These are phyloP conservation scores for Dipodomys ordii DNA, from an alignment of 2,113 vertebrate genomes.

Conservation along the genomic window DNA sequence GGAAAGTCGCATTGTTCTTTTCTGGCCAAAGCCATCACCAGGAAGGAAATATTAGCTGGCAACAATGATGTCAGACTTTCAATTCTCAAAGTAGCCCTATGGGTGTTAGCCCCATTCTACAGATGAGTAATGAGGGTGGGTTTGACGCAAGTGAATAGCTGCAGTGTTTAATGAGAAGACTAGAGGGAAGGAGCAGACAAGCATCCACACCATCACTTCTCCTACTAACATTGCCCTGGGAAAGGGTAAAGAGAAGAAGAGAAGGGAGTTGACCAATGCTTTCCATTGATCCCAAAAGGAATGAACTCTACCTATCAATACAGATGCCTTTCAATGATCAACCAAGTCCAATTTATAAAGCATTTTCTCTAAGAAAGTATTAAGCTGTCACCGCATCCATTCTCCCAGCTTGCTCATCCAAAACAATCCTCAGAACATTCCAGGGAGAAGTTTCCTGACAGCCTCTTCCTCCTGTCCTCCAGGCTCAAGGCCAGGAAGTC, in stretches of 20 bases:
- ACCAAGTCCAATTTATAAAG: neutral
- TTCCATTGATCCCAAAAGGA: neutral
- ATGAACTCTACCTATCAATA: neutral
- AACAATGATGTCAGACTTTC: neutral
- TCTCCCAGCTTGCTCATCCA: too few relatives aligned
- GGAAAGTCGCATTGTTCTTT: neutral
- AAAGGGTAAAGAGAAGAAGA: too few relatives aligned
- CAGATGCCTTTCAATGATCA: neutral
- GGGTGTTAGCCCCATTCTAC: slow-evolving; percentile 9
- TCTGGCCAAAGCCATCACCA: too few relatives aligned
- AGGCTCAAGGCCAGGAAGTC: neutral
- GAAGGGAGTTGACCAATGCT: neutral
- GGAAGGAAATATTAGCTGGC: neutral
- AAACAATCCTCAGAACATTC: neutral
- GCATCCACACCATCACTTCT: neutral
- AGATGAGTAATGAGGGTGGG: neutral
- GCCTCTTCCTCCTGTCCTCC: neutral
- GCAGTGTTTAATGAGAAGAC: neutral
- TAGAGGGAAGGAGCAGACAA: neutral
- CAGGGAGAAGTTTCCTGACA: neutral
- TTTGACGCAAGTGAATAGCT: neutral
- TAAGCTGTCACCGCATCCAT: neutral
- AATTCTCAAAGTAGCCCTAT: neutral
- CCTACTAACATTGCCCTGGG: too few relatives aligned
- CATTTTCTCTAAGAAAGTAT: neutral